These are phyloP conservation scores for Hirtodrosophila trivittata DNA, from an alignment of 2,888 invertebrate species.

Conservation along the genomic window DNA sequence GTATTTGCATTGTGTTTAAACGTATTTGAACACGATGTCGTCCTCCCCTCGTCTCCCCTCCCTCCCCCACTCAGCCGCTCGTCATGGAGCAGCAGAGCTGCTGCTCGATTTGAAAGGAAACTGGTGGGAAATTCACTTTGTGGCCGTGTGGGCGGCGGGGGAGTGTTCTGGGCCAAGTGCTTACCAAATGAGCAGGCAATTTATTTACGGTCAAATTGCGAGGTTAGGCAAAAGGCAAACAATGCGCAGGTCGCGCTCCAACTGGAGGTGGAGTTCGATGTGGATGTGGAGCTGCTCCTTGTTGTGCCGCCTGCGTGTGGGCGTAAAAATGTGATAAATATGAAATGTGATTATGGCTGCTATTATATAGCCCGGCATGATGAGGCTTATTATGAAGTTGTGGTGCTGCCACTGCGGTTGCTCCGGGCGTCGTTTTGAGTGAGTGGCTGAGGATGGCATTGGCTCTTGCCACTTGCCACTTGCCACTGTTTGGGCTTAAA, in stretches of 20 bases:
- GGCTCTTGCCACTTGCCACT: background rate
- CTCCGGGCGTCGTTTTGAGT: slow-evolving; percentile 75
- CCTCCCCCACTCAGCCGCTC: slow-evolving; percentile 2
- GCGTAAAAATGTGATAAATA: slow-evolving; percentile 81
- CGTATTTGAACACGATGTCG: slow-evolving; percentile 73
- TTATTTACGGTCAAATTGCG: slow-evolving; percentile 83
- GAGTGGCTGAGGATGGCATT: slow-evolving; percentile 43
- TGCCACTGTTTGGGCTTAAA: slow-evolving; percentile 34
- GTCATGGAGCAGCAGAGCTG: slow-evolving; percentile 22
- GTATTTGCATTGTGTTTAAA: slow-evolving; percentile 83
- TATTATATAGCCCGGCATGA: slow-evolving; percentile 72
- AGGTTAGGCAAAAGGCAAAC: slow-evolving; percentile 68
- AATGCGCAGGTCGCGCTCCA: slow-evolving; percentile 61
- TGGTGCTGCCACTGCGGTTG: slow-evolving; percentile 58
- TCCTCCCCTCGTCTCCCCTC: slow-evolving; percentile 24
- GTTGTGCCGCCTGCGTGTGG: slow-evolving; percentile 50
- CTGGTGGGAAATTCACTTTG: slow-evolving; percentile 71
- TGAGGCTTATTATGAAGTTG: slow-evolving; percentile 77
- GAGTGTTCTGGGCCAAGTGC: slow-evolving; percentile 62
- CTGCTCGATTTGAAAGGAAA: slow-evolving; percentile 50
- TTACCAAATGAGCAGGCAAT: slow-evolving; percentile 82
- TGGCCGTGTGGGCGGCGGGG: too few species aligned
- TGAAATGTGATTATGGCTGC: slow-evolving; percentile 81
- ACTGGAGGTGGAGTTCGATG: slow-evolving; percentile 17
- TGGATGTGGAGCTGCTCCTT: slow-evolving; percentile 7